phyloP scores from a whole-genome alignment of 2,113 vertebrate genomes.

The Rhynchomys soricoides region DNA sequence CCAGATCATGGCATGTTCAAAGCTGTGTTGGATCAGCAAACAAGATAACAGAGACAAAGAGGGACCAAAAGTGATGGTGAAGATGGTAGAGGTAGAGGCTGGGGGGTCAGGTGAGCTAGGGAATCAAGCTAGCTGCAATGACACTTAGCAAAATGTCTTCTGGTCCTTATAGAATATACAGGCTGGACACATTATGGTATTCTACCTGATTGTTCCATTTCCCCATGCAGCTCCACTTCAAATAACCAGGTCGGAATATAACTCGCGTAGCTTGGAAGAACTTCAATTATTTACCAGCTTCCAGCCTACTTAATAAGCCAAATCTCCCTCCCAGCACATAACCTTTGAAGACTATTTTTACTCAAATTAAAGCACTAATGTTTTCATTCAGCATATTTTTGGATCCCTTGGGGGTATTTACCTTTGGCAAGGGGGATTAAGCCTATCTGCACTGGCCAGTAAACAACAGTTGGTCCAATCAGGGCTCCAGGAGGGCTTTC shows the following conservation, averaged over 20 bases:
- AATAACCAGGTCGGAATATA: slow-evolving; percentile 47
- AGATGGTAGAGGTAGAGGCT: neutral
- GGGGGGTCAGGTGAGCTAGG: neutral
- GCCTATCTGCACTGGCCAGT: slow-evolving; percentile 52
- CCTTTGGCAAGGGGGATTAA: slow-evolving; percentile 79
- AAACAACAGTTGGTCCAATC: slow-evolving; percentile 75
- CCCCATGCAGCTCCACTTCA: neutral
- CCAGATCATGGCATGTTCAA: neutral
- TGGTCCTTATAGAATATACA: neutral
- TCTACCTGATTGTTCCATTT: neutral
- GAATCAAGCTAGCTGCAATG: neutral
- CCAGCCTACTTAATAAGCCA: slow-evolving; percentile 59
- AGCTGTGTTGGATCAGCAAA: neutral
- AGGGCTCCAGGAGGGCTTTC: slow-evolving; percentile 60
- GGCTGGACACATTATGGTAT: neutral
- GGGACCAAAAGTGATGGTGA: neutral
- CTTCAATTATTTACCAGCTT: slow-evolving; percentile 29
- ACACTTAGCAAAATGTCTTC: neutral
- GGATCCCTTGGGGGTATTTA: slow-evolving; percentile 82
- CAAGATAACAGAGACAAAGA: neutral
- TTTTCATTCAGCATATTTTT: slow-evolving; percentile 79
- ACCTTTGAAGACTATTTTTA: slow-evolving; percentile 80
- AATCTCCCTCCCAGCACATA: slow-evolving; percentile 47
- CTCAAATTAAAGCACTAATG: slow-evolving; percentile 83
- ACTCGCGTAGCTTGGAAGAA: slow-evolving; percentile 50